These are phyloP conservation scores for Fundulus diaphanus DNA, from an alignment of 2,797 vertebrate species.

Conservation along the genomic window DNA sequence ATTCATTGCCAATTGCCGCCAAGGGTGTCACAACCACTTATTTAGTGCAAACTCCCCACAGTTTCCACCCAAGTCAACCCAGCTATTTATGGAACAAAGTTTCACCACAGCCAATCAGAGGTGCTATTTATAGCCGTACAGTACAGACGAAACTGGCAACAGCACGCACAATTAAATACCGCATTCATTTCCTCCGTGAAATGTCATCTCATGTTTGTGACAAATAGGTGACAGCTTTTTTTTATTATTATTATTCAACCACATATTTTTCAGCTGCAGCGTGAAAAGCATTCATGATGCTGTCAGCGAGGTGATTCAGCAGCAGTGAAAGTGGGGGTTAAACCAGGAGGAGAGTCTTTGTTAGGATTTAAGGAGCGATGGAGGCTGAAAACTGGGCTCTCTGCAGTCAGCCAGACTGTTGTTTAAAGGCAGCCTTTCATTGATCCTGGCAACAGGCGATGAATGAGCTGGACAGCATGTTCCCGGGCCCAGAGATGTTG, in stretches of 20 bases:
- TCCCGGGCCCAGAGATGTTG: conserved; percentile 65
- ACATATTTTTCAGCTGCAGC: conserved; percentile 2
- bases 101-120: conserved; percentile 16
- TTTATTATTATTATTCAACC: background rate
- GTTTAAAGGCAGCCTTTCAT: conserved; percentile 42
- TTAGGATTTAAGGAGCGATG: background rate
- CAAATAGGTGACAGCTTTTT: conserved; percentile 23
- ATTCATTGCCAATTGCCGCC: too few relatives aligned
- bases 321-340: conserved; percentile 20
- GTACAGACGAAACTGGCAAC: conserved; percentile 12
- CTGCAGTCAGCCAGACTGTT: conserved; percentile 40
- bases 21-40: too few relatives aligned
- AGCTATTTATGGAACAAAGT: conserved; percentile 41
- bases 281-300: conserved; percentile 3
- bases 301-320: conserved; percentile 16
- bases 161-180: conserved; percentile 21
- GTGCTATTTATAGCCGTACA: conserved; percentile 21
- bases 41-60: conserved; percentile 15
- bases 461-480: conserved; percentile 66
- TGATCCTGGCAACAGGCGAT: conserved; percentile 42
- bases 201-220: conserved; percentile 16
- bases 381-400: conserved; percentile 35
- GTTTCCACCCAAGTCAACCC: conserved; percentile 14
- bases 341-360: background rate
- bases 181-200: conserved; percentile 15